phyloP scores from a whole-genome alignment of 2,888 invertebrate genomes.

The Pycnomerus fuliginosus region DNA sequence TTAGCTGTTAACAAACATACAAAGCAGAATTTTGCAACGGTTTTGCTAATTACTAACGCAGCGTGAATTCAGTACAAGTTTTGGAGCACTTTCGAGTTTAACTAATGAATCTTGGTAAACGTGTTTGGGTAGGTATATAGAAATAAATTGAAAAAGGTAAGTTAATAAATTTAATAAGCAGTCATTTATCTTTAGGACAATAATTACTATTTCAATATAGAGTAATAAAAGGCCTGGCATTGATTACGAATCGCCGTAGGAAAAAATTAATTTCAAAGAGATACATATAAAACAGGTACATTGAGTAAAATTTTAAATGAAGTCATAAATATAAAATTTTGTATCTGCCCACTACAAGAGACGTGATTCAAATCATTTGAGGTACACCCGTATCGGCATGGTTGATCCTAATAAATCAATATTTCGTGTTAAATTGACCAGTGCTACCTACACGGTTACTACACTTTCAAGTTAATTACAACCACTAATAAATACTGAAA shows the following conservation, averaged over 20 bases:
- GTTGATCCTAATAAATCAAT: slow-evolving; percentile 23
- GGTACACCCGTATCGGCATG: slow-evolving; percentile 16
- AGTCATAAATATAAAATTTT: slow-evolving; percentile 19
- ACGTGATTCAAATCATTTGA: slow-evolving; percentile 16
- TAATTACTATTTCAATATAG: too few species aligned
- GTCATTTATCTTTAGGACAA: too few species aligned
- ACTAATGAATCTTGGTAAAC: too few species aligned
- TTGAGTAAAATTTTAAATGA: slow-evolving; percentile 18
- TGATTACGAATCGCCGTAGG: slow-evolving; percentile 7
- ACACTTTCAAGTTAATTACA: slow-evolving; percentile 25
- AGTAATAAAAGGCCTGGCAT: slow-evolving; percentile 8
- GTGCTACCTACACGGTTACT: slow-evolving; percentile 25
- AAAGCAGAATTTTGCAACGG: too few species aligned
- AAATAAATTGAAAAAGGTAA: too few species aligned
- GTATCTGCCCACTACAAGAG: slow-evolving; percentile 11
- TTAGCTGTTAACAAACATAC: too few species aligned
- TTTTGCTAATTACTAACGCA: too few species aligned
- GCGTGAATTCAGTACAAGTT: too few species aligned
- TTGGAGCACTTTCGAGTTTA: too few species aligned
- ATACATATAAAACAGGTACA: slow-evolving; percentile 3
- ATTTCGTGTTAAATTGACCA: slow-evolving; percentile 24
- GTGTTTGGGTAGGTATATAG: too few species aligned
- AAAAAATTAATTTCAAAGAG: neutral
- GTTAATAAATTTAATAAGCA: too few species aligned
- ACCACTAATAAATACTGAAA: slow-evolving; percentile 23